phyloP scores from a whole-genome alignment of 2,797 vertebrate species.

The Malurus splendens region DNA sequence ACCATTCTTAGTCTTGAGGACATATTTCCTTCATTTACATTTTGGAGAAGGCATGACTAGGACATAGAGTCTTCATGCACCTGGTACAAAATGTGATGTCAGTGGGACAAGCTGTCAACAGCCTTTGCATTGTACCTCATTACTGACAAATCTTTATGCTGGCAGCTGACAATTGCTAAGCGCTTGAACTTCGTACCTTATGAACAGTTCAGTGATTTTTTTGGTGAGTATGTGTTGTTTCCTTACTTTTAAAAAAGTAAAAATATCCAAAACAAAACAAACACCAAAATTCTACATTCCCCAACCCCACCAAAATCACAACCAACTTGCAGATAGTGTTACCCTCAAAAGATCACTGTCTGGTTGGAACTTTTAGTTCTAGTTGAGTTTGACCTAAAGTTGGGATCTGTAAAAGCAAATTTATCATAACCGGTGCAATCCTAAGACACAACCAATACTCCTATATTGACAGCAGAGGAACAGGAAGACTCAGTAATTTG shows the following conservation, averaged over 20 bases:
- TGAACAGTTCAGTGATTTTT: neutral
- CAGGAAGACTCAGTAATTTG: rapidly evolving
- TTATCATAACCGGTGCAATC: neutral
- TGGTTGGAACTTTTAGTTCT: neutral
- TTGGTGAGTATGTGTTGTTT: neutral
- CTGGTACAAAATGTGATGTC: neutral
- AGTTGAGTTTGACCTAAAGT: neutral
- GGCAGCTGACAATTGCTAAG: neutral
- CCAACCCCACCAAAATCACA: neutral
- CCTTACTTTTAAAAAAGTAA: neutral
- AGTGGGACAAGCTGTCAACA: neutral
- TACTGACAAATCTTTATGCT: neutral
- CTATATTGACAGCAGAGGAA: neutral
- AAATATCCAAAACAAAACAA: neutral
- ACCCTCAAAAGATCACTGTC: neutral
- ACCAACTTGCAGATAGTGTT: neutral
- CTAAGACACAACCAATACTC: neutral
- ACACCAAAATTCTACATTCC: too few relatives aligned
- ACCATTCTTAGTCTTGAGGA: neutral
- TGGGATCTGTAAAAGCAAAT: neutral
- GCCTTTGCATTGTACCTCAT: neutral
- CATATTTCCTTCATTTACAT: neutral
- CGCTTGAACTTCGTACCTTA: neutral
- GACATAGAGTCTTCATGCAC: neutral
- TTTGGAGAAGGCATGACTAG: neutral